Base-by-base conservation (phyloP, 2,888 invertebrate genomes). In the Pandemis corylana region DNA sequence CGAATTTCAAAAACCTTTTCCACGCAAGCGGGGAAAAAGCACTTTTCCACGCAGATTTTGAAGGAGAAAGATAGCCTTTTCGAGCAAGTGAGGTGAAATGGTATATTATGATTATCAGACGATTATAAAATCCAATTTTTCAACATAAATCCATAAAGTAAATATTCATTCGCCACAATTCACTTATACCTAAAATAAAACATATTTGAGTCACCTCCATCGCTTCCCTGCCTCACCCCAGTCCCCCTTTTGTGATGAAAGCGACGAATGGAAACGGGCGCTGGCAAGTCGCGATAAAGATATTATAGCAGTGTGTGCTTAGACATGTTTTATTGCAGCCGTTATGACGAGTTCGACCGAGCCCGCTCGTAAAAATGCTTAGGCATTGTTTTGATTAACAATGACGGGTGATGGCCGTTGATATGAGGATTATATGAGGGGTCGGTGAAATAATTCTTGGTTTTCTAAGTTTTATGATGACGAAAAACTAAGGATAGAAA, bases 221-320 rank as follows among this genome's bases (percentile, higher is more conserved):
- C 28, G 7, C n/a, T 71, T 53, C 67, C 46, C 6, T 67, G 15
- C 70, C 9, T 61, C 15, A 20, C 13, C 28, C 46, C 53, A 41
- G 49, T 53, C 66, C 74, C 70, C 69, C 75, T 75, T 56, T 75
- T 75, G 75, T 71, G 75, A 75, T 67, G 75, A 75, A 71, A 75
- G 75, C 75, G 75, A 75, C 75, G 75, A 75, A 75, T 75, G 75
- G 75, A 67, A 75, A 53, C 75, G 70, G 66, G 75, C 61, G 70
- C 75, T 75, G 75, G 75, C 75, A 71, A 67, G 53, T 71, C n/a
- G 75, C 75, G 75, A 75, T 75, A 75, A 75, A 75, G 75, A 75
- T 75, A 75, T 75, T 75, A 75, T 66, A 70, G 71, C 75, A 67
- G 70, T 75, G 70, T 75, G 75, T 75, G 75, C 71, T 75, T 75